Evolutionary conservation across 2,797 vertebrate species (phyloP).

Genomic region (Chelmon rostratus): DNA sequence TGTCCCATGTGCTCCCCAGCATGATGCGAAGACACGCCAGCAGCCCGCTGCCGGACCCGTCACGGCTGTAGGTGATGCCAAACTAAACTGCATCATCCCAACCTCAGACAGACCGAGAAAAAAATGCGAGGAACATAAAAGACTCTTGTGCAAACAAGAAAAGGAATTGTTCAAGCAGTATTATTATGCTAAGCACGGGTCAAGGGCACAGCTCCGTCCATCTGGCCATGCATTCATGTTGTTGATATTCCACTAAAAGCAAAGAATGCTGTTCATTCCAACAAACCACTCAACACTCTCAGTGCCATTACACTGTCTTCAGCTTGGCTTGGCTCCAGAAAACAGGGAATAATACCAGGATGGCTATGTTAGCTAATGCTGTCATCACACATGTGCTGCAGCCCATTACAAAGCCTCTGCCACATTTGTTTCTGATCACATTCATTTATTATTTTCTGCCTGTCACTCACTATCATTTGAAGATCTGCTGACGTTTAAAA

Average conservation of each 20-base stretch:
- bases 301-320: conserved; percentile 52
- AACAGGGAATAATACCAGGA: conserved; percentile 41
- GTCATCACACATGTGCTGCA: conserved; percentile 18
- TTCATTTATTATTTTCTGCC: conserved; percentile 26
- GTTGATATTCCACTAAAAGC: conserved; percentile 66
- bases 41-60: conserved; percentile 21
- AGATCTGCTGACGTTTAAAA: conserved; percentile 17
- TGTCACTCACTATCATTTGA: conserved; percentile 14
- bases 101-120: conserved; percentile 1
- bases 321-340: conserved; percentile 51
- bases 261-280: conserved; percentile 60
- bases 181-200: conserved; percentile 14
- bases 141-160: conserved; percentile 26
- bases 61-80: conserved; percentile 18
- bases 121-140: conserved; percentile 2
- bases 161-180: conserved; percentile 24
- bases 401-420: conserved; percentile 24
- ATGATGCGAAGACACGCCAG: conserved; percentile 35
- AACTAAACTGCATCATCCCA: conserved; percentile 26
- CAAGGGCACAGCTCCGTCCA: conserved; percentile 44
- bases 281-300: conserved; percentile 67
- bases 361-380: conserved; percentile 35
- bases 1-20: conserved; percentile 35
- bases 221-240: conserved; percentile 42
- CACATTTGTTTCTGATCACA: conserved; percentile 18